These are phyloP conservation scores for Mycetomoellerius zeteki DNA, from an alignment of 1,140 invertebrate species.

Conservation along the genomic window DNA sequence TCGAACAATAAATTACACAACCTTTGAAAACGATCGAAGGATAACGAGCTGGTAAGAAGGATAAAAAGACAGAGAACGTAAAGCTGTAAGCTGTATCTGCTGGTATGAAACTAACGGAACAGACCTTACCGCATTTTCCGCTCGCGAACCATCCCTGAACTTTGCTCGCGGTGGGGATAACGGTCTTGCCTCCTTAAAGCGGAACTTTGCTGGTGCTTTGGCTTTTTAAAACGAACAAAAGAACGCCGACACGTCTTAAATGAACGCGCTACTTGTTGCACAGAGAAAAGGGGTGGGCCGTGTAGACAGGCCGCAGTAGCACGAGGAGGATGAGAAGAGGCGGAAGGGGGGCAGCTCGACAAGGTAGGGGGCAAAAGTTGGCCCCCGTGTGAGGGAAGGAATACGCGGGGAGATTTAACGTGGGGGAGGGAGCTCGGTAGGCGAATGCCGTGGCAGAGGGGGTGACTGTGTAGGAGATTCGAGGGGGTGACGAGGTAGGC, in stretches of 20 bases:
- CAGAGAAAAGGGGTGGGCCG: slow-evolving; percentile 77
- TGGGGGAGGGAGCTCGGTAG: slow-evolving; percentile 63
- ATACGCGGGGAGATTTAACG: slow-evolving; percentile 67
- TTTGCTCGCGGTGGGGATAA: slow-evolving; percentile 54
- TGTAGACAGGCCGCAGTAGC: slow-evolving; percentile 71
- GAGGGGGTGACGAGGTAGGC: slow-evolving; percentile 42
- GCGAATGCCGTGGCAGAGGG: slow-evolving; percentile 32
- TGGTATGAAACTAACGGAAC: slow-evolving; percentile 45
- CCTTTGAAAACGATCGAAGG: slow-evolving; percentile 20
- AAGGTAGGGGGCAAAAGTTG: slow-evolving; percentile 70
- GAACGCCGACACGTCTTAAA: slow-evolving; percentile 87
- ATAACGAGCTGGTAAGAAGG: slow-evolving; percentile 52
- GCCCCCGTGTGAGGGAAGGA: slow-evolving; percentile 69
- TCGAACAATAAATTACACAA: not conserved
- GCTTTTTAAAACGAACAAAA: slow-evolving; percentile 86
- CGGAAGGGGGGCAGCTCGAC: slow-evolving; percentile 39
- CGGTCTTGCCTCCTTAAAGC: slow-evolving; percentile 76
- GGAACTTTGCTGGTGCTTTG: slow-evolving; percentile 81
- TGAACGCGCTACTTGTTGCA: slow-evolving; percentile 88
- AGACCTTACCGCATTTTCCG: slow-evolving; percentile 44
- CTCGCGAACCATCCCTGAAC: slow-evolving; percentile 24
- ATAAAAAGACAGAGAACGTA: slow-evolving; percentile 40
- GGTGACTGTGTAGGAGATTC: slow-evolving; percentile 16
- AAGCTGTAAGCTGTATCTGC: slow-evolving; percentile 49
- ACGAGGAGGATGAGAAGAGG: slow-evolving; percentile 38